A percentile compares a stretch with the other conserved stretches of the same genome.
Evolutionary conservation across 2,797 vertebrate species (phyloP).

Genomic region (Crenichthys baileyi): DNA sequence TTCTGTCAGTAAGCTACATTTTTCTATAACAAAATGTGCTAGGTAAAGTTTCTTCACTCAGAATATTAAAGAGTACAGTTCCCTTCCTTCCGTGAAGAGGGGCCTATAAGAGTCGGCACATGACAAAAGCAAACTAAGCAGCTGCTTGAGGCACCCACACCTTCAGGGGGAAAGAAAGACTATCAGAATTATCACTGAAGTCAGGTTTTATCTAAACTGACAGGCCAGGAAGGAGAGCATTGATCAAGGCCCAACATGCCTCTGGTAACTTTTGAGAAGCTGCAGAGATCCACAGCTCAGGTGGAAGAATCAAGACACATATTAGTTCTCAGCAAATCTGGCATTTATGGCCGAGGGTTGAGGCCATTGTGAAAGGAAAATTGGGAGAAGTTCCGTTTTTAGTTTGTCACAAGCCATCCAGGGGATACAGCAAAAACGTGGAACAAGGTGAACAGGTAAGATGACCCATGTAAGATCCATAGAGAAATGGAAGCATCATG

Average conservation of each 20-base stretch:
- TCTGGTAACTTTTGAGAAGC: neutral
- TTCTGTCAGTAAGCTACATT: slow-evolving; percentile 19
- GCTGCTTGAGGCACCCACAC: neutral
- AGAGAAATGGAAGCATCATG: too few species aligned
- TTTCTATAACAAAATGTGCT: slow-evolving; percentile 31
- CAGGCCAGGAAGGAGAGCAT: neutral
- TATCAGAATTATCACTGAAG: too few species aligned
- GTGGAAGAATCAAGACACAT: too few species aligned
- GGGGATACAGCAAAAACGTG: too few species aligned
- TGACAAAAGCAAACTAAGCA: neutral
- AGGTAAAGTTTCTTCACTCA: slow-evolving; percentile 18
- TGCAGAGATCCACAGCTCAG: neutral
- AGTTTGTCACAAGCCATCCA: too few species aligned
- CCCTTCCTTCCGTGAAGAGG: neutral
- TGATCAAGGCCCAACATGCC: neutral
- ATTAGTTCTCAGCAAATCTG: too few species aligned
- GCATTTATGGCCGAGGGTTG: too few species aligned
- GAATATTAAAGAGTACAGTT: slow-evolving; percentile 13
- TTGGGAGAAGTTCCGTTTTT: too few species aligned
- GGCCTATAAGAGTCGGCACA: neutral
- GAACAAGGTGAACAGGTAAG: too few species aligned
- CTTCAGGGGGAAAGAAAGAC: too few species aligned
- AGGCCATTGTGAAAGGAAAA: too few species aligned
- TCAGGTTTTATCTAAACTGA: neutral
- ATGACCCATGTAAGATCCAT: too few species aligned